Evolutionary conservation across 53 echinoderm and acorn worm genomes (phyloP).

Genomic region (Paracentrotus lividus): DNA sequence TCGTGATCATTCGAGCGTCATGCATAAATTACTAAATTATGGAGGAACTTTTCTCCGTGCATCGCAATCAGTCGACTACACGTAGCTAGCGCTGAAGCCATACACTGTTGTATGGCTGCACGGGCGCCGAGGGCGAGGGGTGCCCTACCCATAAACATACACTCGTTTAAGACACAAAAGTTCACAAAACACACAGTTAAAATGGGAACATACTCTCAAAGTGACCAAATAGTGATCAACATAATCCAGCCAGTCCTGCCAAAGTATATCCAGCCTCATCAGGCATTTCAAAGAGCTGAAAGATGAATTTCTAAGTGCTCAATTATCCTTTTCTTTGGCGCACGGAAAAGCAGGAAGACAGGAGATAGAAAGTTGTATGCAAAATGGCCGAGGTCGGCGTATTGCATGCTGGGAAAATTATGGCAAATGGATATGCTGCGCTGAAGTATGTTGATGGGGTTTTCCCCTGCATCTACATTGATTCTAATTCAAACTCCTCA

Average conservation of each 20-base stretch:
- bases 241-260: constrained; percentile 6
- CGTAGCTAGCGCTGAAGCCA: constrained; percentile 16
- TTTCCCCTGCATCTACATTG: background rate
- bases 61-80: too few species aligned
- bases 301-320: background rate
- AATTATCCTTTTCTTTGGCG: background rate
- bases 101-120: constrained; percentile 24
- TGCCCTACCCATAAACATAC: constrained; percentile 45
- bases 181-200: background rate
- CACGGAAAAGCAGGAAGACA: constrained; percentile 62
- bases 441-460: background rate
- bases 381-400: constrained; percentile 60
- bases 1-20: too few species aligned
- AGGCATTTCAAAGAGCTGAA: constrained; percentile 34
- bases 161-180: background rate
- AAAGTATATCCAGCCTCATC: constrained; percentile 33
- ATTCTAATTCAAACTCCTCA: background rate
- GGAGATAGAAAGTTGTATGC: background rate
- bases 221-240: constrained; percentile 11
- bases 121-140: constrained; percentile 16
- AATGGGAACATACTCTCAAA: constrained; percentile 42
- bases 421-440: background rate
- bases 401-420: constrained; percentile 57
- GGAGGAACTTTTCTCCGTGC: too few species aligned
- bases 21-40: too few species aligned